Conservation (phyloP, 2,113 vertebrate genomes). For the Grus americana region DNA sequence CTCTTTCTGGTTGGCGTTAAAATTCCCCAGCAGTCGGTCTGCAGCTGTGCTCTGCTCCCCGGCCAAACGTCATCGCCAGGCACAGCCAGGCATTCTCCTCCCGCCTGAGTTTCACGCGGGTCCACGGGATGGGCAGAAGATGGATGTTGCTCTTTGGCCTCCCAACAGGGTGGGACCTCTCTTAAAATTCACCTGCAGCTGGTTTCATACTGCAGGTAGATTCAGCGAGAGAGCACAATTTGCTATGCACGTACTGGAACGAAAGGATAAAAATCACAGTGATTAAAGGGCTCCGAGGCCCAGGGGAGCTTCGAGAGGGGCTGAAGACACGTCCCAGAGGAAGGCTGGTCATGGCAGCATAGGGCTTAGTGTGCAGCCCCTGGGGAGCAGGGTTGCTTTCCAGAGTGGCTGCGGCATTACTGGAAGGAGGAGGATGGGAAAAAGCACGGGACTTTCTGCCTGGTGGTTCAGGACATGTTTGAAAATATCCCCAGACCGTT, state of each 20-base stretch:
- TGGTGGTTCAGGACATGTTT: not conserved
- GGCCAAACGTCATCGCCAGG: fast-evolving
- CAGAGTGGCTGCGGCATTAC: not conserved
- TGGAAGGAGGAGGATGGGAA: not conserved
- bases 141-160: not conserved
- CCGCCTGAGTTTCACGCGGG: fast-evolving
- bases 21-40: not conserved
- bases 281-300: not conserved
- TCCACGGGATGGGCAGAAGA: not conserved
- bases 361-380: not conserved
- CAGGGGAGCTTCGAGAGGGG: not conserved
- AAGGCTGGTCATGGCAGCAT: not conserved
- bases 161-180: not conserved
- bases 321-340: not conserved
- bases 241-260: not conserved
- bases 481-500: not conserved
- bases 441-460: not conserved
- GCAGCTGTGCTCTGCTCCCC: not conserved
- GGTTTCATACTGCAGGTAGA: not conserved
- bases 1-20: not conserved
- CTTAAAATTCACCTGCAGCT: not conserved
- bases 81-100: fast-evolving
- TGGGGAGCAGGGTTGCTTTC: not conserved
- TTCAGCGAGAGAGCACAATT: not conserved
- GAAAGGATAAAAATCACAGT: not conserved